phyloP scores from a whole-genome alignment of 2,888 invertebrate genomes.

The Electrophaes corylata region DNA sequence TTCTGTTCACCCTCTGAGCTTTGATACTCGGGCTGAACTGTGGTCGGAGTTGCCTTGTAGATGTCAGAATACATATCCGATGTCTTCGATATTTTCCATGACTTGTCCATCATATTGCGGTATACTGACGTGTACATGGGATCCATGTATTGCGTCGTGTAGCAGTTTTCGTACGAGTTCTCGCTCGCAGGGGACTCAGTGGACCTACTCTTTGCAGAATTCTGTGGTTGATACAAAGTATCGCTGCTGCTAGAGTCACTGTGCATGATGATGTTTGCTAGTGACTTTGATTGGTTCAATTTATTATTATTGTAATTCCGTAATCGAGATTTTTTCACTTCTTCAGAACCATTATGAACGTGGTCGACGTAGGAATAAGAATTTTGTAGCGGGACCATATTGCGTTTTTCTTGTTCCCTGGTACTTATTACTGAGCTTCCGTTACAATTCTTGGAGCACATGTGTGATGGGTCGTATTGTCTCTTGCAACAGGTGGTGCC shows the following conservation, averaged over 20 bases:
- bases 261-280: conserved; percentile 77
- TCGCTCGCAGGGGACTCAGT: conserved; percentile 79
- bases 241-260: conserved; percentile 79
- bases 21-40: conserved; percentile 73
- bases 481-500: conserved; percentile 72
- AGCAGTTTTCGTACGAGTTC: conserved; percentile 74
- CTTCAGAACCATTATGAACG: conserved; percentile 64
- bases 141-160: conserved; percentile 76
- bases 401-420: conserved; percentile 64
- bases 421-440: conserved; percentile 52
- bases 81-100: conserved; percentile 50
- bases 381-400: conserved; percentile 65
- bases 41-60: conserved; percentile 80
- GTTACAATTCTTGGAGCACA: conserved; percentile 73
- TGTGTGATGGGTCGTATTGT: conserved; percentile 76
- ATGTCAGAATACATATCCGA: conserved; percentile 72
- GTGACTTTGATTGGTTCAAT: conserved; percentile 77
- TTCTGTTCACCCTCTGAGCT: conserved; percentile 63
- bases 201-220: conserved; percentile 72
- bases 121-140: conserved; percentile 77
- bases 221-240: conserved; percentile 77
- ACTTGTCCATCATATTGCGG: conserved; percentile 50
- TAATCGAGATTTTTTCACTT: conserved; percentile 66
- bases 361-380: conserved; percentile 72
- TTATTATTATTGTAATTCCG: conserved; percentile 75